A percentile compares a stretch with the other conserved stretches of the same genome.
These are phyloP conservation scores for Condylostylus longicornis DNA, from an alignment of 1,140 invertebrate genomes.

Conservation along the genomic window DNA sequence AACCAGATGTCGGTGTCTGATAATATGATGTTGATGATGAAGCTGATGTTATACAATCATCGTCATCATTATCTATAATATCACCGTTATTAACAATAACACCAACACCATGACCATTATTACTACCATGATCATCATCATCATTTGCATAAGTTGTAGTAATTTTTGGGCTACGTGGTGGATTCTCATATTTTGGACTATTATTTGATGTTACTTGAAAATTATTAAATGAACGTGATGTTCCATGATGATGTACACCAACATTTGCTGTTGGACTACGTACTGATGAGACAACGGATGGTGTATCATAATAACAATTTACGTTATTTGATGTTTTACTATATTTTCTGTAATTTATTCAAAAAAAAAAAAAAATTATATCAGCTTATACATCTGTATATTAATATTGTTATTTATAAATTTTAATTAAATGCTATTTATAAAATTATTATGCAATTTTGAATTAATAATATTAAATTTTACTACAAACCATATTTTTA, in stretches of 20 bases:
- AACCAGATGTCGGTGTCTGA: constrained; percentile 23
- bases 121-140: constrained; percentile 25
- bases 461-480: too few relatives aligned
- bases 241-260: neutral
- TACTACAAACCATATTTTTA: too few relatives aligned
- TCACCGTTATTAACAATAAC: too few relatives aligned
- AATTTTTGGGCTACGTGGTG: constrained; percentile 27
- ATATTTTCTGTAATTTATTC: constrained; percentile 6
- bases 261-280: too few relatives aligned
- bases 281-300: neutral
- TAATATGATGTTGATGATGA: constrained; percentile 24
- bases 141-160: constrained; percentile 25
- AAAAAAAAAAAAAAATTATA: constrained; percentile 1
- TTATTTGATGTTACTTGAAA: neutral
- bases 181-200: constrained; percentile 10
- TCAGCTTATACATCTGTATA: too few relatives aligned
- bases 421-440: too few relatives aligned
- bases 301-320: neutral
- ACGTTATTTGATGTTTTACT: constrained; percentile 4
- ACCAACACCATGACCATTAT: too few relatives aligned
- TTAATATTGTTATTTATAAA: too few relatives aligned
- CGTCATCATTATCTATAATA: too few relatives aligned
- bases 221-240: too few relatives aligned
- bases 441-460: too few relatives aligned
- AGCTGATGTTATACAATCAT: too few relatives aligned